Evolutionary conservation across 1,140 invertebrate genomes (phyloP), one percentile per base, ranked within the genome.

Genomic region (Hormaphis cornu): DNA sequence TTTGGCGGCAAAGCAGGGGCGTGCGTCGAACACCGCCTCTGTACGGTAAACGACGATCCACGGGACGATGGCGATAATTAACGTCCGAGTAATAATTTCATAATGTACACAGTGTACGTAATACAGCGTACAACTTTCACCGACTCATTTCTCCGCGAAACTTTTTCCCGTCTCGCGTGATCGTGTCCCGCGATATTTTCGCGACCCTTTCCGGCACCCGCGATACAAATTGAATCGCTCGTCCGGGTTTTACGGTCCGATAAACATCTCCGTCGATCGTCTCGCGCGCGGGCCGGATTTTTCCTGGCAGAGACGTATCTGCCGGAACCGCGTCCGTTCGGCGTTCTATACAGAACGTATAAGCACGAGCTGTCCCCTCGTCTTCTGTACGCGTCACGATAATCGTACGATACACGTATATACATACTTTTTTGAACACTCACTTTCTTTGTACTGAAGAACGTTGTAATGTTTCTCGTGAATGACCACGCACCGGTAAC

Each of bases 361-460:
- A n/a, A n/a, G n/a, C n/a, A n/a, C n/a, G n/a, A n/a, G n/a, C n/a
- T n/a, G n/a, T n/a, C n/a, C n/a, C n/a, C n/a, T n/a, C n/a, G n/a
- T n/a, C n/a, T n/a, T n/a, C n/a, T n/a, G n/a, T n/a, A n/a, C n/a
- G n/a, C n/a, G n/a, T n/a, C n/a, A n/a, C n/a, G n/a, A n/a, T n/a
- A 33, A 33, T 33, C 33, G 2, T 35, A 2, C 46, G 20, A 26
- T 16, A 5, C 10, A n/a, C 10, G 54, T 58, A 33, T 16, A 58
- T 24, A 40, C n/a, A n/a, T n/a, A n/a, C n/a, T 58, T 33, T 33
- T 16, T 40, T 35, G 20, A 71, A 63, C 58, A 80, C 84, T 83
- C 78, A 86, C 85, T 82, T 78, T 86, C 84, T 76, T 85, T 84
- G 76, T 83, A 86, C 71, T 86, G 84, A n/a, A 86, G 82, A 20